Conservation (phyloP, 2,888 invertebrate genomes). For the Tetragonula carbonaria region DNA sequence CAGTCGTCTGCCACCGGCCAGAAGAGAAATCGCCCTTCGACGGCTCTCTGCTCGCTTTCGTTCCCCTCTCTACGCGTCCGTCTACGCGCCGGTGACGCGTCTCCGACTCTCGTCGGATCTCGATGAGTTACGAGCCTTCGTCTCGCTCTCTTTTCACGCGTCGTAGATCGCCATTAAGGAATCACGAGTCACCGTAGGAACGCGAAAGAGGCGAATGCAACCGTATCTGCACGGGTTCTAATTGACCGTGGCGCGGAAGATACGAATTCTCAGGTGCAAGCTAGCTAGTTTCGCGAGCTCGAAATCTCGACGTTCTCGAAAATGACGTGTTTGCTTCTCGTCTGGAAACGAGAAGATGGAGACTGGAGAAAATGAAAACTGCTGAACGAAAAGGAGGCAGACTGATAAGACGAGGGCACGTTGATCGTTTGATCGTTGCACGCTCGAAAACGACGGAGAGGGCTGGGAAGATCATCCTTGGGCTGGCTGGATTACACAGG, state of each 20-base stretch:
- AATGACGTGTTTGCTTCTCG: not conserved
- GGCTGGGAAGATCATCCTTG: slow-evolving; percentile 39
- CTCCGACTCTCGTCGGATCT: slow-evolving; percentile 20
- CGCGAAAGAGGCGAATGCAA: not conserved
- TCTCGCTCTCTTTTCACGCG: not conserved
- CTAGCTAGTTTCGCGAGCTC: too few species aligned
- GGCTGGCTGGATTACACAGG: slow-evolving; percentile 28
- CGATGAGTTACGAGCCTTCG: slow-evolving; percentile 49
- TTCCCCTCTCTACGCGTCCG: not conserved
- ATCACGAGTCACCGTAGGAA: not conserved
- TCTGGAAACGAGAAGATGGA: not conserved
- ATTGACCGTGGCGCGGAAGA: slow-evolving; percentile 28
- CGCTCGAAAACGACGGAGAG: slow-evolving; percentile 6
- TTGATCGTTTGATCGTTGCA: slow-evolving; percentile 41
- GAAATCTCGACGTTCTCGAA: not conserved
- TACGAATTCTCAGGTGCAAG: slow-evolving; percentile 34
- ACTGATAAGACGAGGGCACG: not conserved
- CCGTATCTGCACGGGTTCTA: slow-evolving; percentile 13
- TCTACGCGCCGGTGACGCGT: slow-evolving; percentile 24
- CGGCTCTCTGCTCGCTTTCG: not conserved
- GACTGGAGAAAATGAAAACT: too few species aligned
- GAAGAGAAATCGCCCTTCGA: slow-evolving; percentile 39
- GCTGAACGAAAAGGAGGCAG: not conserved
- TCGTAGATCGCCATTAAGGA: slow-evolving; percentile 19
- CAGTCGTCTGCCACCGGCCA: not conserved